These are phyloP conservation scores for Halisarca cf. caerulea DNA, from an alignment of 37 sponge, comb jelly and placozoan genomes.

Conservation along the genomic window DNA sequence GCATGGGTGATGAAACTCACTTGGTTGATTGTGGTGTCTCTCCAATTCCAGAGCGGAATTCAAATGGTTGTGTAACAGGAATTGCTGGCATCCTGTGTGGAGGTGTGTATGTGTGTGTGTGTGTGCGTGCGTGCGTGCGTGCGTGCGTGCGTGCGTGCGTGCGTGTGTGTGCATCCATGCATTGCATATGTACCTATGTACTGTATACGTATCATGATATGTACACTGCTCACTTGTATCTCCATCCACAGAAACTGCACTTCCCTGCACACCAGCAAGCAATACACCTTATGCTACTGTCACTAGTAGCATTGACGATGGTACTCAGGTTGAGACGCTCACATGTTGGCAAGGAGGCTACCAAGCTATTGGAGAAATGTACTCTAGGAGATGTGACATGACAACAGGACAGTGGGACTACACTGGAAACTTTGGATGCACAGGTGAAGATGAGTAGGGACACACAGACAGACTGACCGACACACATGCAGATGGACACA, in stretches of 20 bases:
- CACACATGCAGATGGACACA: too few relatives aligned
- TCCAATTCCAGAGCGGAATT: not conserved
- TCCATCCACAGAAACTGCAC: not conserved
- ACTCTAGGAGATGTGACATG: not conserved
- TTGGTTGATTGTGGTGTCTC: not conserved
- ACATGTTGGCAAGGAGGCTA: not conserved
- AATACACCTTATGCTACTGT: too few relatives aligned
- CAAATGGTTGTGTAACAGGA: not conserved
- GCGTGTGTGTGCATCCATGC: not conserved
- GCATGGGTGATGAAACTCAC: not conserved
- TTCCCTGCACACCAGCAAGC: not conserved
- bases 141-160: constrained; percentile 19
- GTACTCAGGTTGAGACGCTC: not conserved
- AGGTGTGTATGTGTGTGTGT: constrained; percentile 45
- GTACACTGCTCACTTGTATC: too few relatives aligned
- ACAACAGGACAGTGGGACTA: constrained; percentile 2
- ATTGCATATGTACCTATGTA: not conserved
- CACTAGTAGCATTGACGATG: not conserved
- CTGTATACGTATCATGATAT: too few relatives aligned
- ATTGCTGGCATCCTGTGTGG: not conserved
- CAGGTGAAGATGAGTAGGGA: not conserved
- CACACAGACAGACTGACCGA: too few relatives aligned
- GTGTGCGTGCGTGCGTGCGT: constrained; percentile 44
- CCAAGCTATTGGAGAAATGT: not conserved
- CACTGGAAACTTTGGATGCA: not conserved